Evolutionary conservation across 2,888 invertebrate genomes (phyloP).

Genomic region (Strigamia crassipes): DNA sequence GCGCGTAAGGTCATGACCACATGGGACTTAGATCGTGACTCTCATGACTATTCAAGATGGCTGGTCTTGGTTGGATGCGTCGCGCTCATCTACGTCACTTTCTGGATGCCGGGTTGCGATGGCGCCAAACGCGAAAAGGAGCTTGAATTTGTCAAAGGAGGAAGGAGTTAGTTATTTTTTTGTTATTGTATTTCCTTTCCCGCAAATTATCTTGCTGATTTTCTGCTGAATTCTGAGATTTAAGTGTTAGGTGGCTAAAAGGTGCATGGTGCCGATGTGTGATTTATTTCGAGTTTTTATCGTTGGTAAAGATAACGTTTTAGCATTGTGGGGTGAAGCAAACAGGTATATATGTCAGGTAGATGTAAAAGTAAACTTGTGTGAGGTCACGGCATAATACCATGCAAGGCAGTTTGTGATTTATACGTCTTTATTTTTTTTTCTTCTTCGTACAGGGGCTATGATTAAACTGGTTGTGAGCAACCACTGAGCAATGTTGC

Average conservation of each 20-base stretch:
- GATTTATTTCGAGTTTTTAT: neutral
- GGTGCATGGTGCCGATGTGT: too few species aligned
- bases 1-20: constrained; percentile 8
- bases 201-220: too few species aligned
- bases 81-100: neutral
- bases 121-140: constrained; percentile 24
- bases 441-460: neutral
- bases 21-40: constrained; percentile 14
- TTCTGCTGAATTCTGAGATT: too few species aligned
- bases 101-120: constrained; percentile 16
- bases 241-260: too few species aligned
- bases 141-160: constrained; percentile 22
- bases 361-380: neutral
- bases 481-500: constrained; percentile 27
- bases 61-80: neutral
- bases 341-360: neutral
- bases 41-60: neutral
- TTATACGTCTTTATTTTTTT: constrained; percentile 1
- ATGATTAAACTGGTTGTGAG: constrained; percentile 22
- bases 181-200: neutral
- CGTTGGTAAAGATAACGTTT: neutral
- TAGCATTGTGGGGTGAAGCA: neutral
- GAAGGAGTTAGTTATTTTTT: constrained; percentile 44
- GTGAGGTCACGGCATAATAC: constrained; percentile 2
- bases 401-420: constrained; percentile 10